Base-by-base conservation (phyloP, 2,888 invertebrate species). In the Melanotus villosus region DNA sequence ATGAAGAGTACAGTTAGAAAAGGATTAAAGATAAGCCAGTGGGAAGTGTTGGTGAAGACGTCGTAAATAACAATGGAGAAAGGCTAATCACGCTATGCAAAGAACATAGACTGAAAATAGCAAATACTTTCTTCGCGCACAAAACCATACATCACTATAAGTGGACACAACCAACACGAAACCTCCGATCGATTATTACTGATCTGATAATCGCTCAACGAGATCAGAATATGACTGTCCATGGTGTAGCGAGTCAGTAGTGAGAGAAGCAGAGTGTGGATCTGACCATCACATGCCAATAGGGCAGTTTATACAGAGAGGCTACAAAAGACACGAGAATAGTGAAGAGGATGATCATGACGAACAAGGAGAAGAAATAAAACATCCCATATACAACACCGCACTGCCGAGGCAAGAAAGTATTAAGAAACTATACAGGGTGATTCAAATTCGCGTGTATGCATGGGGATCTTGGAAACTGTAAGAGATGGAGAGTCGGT, bases 11-110 rank as follows among this genome's bases (percentile, higher is more conserved):
- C 38, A 38, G 12, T 41, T n/a, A 26, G 23, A 57, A 57, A 38
- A 38, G 7, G 12, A 36, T n/a, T n/a, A n/a, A n/a, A n/a, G n/a
- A n/a, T 9, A 16, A 2, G n/a, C 38, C 21, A 38, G 41, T 57
- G 14, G 57, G 26, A 36, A 21, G 19, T 14, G 19, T 38, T 38
- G 41, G 38, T 14, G 26, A 57, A 57, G 38, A 57, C 2, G 19
- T 4, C 10, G n/a, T 6, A 6, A 38, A 26, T 26, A 26, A 26
- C 3, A 38, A n/a, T n/a, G n/a, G n/a, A n/a, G n/a, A n/a, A n/a
- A n/a, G n/a, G n/a, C n/a, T n/a, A n/a, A n/a, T n/a, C n/a, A n/a
- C n/a, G n/a, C n/a, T n/a, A n/a, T n/a, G n/a, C n/a, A n/a, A n/a
- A n/a, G n/a, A n/a, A n/a, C n/a, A n/a, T n/a, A n/a, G n/a, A n/a